A percentile compares a stretch with the other conserved stretches of the same genome.
phyloP scores from a whole-genome alignment of 2,888 invertebrate genomes.

The Chaitophorus viminalis region DNA sequence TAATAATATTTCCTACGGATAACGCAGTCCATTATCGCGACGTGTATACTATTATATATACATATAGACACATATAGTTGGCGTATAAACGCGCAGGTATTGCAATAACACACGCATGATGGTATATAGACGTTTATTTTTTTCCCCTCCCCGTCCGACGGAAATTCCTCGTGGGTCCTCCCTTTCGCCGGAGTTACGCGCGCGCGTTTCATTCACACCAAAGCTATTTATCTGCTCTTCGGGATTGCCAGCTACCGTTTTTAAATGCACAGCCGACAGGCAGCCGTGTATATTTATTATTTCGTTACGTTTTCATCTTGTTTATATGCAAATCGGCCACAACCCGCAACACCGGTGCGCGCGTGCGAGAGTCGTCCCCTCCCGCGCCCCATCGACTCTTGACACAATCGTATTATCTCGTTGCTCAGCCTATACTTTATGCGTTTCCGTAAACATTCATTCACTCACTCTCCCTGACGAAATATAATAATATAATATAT shows the following conservation, averaged over 20 bases:
- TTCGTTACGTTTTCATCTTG: conserved; percentile 61
- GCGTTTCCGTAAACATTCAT: conserved; percentile 37
- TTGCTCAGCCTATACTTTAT: conserved; percentile 42
- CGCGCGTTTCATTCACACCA: conserved; percentile 29
- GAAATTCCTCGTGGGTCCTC: not conserved
- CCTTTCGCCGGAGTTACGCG: not conserved
- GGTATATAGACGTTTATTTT: conserved; percentile 14
- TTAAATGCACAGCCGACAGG: conserved; percentile 57
- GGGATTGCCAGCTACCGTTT: conserved; percentile 46
- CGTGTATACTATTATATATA: no score
- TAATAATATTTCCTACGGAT: no score
- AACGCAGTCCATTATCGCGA: no score
- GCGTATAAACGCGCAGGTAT: not conserved
- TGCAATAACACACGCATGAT: not conserved
- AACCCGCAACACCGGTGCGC: conserved; percentile 7
- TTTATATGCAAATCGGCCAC: conserved; percentile 60
- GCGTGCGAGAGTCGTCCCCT: no score
- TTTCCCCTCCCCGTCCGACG: not conserved
- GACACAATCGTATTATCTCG: conserved; percentile 62
- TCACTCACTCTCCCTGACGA: conserved; percentile 38
- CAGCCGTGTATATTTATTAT: conserved; percentile 58
- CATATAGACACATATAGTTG: no score
- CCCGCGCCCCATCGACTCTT: conserved; percentile 25
- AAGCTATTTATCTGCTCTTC: conserved; percentile 42
- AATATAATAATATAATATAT: conserved; percentile 29